A percentile compares a stretch with the other conserved stretches of the same genome.
Conservation (phyloP, 2,797 vertebrate genomes). For the Neosilurus mollespiculum region DNA sequence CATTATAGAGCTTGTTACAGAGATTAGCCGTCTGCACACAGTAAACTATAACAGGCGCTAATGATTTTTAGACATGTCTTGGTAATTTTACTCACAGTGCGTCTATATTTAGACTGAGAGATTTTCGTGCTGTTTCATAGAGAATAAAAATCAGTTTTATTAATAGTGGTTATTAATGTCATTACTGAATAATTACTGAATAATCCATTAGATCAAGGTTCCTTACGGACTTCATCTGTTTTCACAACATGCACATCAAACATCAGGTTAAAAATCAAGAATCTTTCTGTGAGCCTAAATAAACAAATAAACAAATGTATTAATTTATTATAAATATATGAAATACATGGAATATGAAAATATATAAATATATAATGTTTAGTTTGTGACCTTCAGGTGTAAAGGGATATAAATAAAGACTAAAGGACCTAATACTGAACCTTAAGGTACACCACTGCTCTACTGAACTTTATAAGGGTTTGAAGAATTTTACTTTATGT, state of each 20-base stretch:
- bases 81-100: constrained; percentile 60
- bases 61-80: constrained; percentile 64
- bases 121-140: background rate
- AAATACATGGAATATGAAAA: too few species aligned
- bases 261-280: background rate
- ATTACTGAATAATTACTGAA: background rate
- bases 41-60: constrained; percentile 55
- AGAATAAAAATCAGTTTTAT: background rate
- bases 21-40: constrained; percentile 18
- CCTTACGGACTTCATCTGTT: background rate
- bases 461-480: background rate
- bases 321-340: too few species aligned
- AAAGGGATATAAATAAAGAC: background rate
- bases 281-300: background rate
- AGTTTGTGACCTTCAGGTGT: background rate
- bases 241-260: background rate
- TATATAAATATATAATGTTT: background rate
- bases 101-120: background rate
- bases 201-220: background rate
- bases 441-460: background rate
- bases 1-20: constrained; percentile 64
- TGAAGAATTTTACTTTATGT: background rate
- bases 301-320: background rate
- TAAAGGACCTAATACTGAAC: background rate
- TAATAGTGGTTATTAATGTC: background rate